Conservation (phyloP, 1,140 invertebrate species). For the Hyphantria cunea region DNA sequence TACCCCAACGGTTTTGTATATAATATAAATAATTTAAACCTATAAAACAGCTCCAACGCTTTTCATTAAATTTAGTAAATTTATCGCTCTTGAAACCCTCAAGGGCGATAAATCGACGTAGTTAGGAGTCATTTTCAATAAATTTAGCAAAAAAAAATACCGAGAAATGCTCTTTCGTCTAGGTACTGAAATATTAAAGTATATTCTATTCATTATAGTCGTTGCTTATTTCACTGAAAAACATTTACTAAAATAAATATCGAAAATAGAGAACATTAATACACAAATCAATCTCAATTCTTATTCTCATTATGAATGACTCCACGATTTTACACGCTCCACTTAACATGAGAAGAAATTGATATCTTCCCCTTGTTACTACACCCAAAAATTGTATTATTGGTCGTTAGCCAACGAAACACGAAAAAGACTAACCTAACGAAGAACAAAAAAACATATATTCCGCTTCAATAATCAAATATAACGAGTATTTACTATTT, state of each 20-base stretch:
- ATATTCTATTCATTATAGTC: too few species aligned
- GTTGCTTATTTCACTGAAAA: too few species aligned
- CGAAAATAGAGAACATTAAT: not conserved
- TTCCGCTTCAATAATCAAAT: slow-evolving; percentile 35
- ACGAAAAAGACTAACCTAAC: slow-evolving; percentile 12
- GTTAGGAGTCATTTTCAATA: too few species aligned
- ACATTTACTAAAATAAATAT: not conserved
- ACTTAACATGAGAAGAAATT: slow-evolving; percentile 2
- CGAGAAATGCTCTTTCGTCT: too few species aligned
- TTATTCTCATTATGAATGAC: slow-evolving; percentile 2
- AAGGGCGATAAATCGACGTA: too few species aligned
- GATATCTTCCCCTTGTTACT: slow-evolving; percentile 2
- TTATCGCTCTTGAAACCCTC: too few species aligned
- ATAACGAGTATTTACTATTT: slow-evolving; percentile 39
- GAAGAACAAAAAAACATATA: slow-evolving; percentile 31
- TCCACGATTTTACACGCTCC: slow-evolving; percentile 6
- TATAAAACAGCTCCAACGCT: too few species aligned
- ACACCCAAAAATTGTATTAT: slow-evolving; percentile 22
- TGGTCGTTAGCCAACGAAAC: slow-evolving; percentile 19
- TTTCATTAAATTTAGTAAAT: too few species aligned
- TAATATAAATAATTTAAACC: too few species aligned
- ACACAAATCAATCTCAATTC: slow-evolving; percentile 4
- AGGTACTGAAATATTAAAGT: too few species aligned
- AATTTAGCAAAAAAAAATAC: too few species aligned
- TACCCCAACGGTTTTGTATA: too few species aligned